Evolutionary conservation across 2,888 invertebrate genomes (phyloP).

Genomic region (Sarcophaga rosellei): DNA sequence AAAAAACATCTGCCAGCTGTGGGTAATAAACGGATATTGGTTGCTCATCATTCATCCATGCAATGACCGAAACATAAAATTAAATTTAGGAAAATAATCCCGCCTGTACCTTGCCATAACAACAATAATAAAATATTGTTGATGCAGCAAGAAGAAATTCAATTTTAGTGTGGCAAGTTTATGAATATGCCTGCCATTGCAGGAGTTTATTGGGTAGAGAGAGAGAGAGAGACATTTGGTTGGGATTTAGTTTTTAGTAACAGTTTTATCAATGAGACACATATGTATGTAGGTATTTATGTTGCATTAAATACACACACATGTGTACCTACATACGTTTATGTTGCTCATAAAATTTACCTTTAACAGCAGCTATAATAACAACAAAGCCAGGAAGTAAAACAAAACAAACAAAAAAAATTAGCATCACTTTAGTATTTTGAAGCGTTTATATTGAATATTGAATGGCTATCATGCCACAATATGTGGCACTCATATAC

Average conservation of each 20-base stretch:
- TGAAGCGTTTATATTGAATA: slow-evolving; percentile 38
- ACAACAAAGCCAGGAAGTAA: neutral
- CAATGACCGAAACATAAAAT: neutral
- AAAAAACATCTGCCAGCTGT: too few relatives aligned
- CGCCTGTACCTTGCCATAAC: too few relatives aligned
- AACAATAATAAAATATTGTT: neutral
- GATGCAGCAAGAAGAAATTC: neutral
- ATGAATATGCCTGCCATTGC: neutral
- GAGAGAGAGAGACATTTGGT: slow-evolving; percentile 35
- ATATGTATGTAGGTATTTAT: neutral
- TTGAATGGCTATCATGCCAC: slow-evolving; percentile 31
- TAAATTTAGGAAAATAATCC: neutral
- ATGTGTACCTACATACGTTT: neutral
- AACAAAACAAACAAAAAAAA: neutral
- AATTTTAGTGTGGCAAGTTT: slow-evolving; percentile 3
- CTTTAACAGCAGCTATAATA: slow-evolving; percentile 7
- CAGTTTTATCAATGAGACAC: slow-evolving; percentile 46
- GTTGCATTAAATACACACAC: neutral
- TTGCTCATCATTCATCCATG: too few relatives aligned
- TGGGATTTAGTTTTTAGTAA: slow-evolving; percentile 35
- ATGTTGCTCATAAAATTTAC: neutral
- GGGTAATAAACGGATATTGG: too few relatives aligned
- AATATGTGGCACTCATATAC: slow-evolving; percentile 19
- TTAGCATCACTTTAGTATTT: neutral
- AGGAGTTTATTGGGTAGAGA: neutral